Evolutionary conservation across 2,888 invertebrate genomes (phyloP).

Genomic region (Drosophila fulvimacula): DNA sequence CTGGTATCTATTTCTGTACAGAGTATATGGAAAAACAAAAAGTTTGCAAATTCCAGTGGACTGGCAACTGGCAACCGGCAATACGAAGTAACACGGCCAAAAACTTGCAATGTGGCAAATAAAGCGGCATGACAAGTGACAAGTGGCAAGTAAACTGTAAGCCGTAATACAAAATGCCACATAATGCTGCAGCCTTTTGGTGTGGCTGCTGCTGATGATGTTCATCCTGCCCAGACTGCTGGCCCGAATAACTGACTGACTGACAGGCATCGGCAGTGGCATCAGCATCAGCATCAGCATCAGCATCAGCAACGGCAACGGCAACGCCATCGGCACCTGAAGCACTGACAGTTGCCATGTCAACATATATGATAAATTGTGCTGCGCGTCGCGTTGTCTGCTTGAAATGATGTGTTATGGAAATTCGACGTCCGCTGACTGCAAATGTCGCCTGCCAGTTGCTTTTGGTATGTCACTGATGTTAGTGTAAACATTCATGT

Average conservation of each 20-base stretch:
- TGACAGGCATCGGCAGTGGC: constrained; percentile 14
- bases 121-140: constrained; percentile 61
- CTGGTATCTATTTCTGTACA: neutral
- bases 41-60: constrained; percentile 39
- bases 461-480: neutral
- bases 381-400: constrained; percentile 51
- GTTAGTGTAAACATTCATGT: constrained; percentile 33
- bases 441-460: constrained; percentile 30
- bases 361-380: constrained; percentile 74
- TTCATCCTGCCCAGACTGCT: constrained; percentile 1
- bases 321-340: constrained; percentile 16
- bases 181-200: constrained; percentile 37
- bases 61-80: constrained; percentile 11
- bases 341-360: constrained; percentile 53
- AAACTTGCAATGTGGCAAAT: constrained; percentile 59
- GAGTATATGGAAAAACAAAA: constrained; percentile 11
- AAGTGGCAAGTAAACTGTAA: constrained; percentile 49
- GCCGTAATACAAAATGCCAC: constrained; percentile 43
- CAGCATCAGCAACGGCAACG: constrained; percentile 14
- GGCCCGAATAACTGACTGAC: constrained; percentile 10
- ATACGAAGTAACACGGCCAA: constrained; percentile 19
- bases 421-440: constrained; percentile 51
- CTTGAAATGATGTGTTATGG: constrained; percentile 65
- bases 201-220: constrained; percentile 1
- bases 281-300: constrained; percentile 13